These are phyloP conservation scores for Siniperca scherzeri DNA, from an alignment of 2,797 vertebrate species.

Conservation along the genomic window DNA sequence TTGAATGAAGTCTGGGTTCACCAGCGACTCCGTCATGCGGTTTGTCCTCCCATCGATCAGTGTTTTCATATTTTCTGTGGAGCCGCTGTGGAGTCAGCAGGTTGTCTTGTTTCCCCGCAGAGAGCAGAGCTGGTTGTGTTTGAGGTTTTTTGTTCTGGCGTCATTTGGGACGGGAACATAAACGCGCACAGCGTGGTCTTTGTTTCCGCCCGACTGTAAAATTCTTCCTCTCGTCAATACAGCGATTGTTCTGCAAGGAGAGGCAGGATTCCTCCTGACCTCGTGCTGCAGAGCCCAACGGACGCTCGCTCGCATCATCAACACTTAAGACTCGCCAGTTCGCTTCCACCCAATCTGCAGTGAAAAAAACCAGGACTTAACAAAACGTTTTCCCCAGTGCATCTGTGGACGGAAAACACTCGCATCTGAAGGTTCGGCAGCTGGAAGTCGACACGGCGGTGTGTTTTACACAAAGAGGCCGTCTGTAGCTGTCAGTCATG, in stretches of 20 bases:
- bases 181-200: slow-evolving; percentile 32
- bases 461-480: too few species aligned
- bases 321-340: background rate
- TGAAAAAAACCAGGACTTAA: too few species aligned
- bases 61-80: background rate
- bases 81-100: background rate
- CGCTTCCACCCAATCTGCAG: background rate
- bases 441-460: too few species aligned
- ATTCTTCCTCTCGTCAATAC: slow-evolving; percentile 63
- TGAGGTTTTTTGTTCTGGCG: background rate
- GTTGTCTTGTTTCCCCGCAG: background rate
- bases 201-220: slow-evolving; percentile 40
- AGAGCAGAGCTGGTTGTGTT: background rate
- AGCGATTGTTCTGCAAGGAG: slow-evolving; percentile 61
- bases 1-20: too few species aligned
- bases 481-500: too few species aligned
- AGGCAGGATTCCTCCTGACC: slow-evolving; percentile 48
- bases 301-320: background rate
- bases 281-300: slow-evolving; percentile 14
- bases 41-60: background rate
- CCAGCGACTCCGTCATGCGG: too few species aligned
- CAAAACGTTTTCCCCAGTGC: too few species aligned
- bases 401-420: too few species aligned
- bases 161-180: background rate
- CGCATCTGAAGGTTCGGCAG: too few species aligned